These are phyloP conservation scores for Neodiprion lecontei DNA, from an alignment of 1,140 invertebrate genomes.

Conservation along the genomic window DNA sequence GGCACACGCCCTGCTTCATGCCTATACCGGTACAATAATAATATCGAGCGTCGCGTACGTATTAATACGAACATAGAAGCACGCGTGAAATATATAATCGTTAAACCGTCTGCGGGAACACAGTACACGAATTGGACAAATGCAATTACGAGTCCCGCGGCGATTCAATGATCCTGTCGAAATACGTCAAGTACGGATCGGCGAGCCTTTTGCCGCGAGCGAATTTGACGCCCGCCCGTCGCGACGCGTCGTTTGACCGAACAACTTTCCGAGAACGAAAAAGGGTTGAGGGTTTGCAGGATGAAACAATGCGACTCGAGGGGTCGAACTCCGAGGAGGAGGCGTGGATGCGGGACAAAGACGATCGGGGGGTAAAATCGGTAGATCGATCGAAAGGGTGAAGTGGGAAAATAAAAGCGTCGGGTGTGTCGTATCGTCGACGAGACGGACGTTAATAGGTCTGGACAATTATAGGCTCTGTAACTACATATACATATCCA, in stretches of 20 bases:
- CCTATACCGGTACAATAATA: no score
- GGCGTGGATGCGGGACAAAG: background rate
- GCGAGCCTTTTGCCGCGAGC: background rate
- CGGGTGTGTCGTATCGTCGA: background rate
- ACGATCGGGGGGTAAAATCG: background rate
- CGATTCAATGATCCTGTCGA: background rate
- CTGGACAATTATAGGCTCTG: background rate
- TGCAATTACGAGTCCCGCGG: background rate
- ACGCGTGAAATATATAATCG: no score
- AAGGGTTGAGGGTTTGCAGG: background rate
- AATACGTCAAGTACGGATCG: conserved; percentile 1
- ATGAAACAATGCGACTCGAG: background rate
- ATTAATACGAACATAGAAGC: no score
- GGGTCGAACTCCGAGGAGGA: background rate
- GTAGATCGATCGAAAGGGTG: background rate
- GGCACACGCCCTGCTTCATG: background rate
- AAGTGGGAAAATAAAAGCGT: background rate
- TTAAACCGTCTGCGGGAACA: no score
- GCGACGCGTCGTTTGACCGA: background rate
- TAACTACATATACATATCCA: no score
- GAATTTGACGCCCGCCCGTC: no score
- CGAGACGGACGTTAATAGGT: background rate
- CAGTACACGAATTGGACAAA: background rate
- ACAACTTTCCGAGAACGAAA: background rate
- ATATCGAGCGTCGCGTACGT: no score